Conservation (phyloP, 2,888 invertebrate genomes). For the Yponomeuta plumbellus region DNA sequence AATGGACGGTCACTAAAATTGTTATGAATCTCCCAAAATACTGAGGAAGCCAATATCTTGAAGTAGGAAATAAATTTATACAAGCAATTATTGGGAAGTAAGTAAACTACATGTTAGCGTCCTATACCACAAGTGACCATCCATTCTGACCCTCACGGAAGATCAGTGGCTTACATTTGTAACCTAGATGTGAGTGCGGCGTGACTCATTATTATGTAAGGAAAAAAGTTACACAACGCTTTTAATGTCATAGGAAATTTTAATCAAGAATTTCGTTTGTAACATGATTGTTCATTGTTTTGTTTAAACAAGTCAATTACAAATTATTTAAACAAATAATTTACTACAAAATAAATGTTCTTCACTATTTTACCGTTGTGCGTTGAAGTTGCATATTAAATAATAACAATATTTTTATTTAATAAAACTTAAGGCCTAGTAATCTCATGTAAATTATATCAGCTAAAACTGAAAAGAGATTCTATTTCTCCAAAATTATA, state of each 20-base stretch:
- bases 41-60: too few species aligned
- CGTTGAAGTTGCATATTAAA: constrained; percentile 49
- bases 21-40: too few species aligned
- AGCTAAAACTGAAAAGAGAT: constrained; percentile 58
- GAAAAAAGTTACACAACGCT: neutral
- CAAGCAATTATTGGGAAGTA: too few species aligned
- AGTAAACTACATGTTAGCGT: too few species aligned
- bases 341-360: constrained; percentile 63
- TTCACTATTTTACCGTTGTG: constrained; percentile 54
- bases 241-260: constrained; percentile 36
- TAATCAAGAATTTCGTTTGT: constrained; percentile 57
- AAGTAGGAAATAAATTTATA: too few species aligned
- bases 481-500: constrained; percentile 29
- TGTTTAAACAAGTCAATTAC: constrained; percentile 42
- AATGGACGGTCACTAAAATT: too few species aligned
- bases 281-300: constrained; percentile 59
- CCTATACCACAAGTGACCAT: too few species aligned
- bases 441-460: constrained; percentile 55
- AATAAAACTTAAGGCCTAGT: constrained; percentile 46
- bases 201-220: too few species aligned
- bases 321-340: constrained; percentile 60
- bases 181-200: neutral
- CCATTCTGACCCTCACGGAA: neutral
- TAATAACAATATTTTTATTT: constrained; percentile 55
- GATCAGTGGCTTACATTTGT: neutral